These are phyloP conservation scores for Macheiramphus alcinus DNA, from an alignment of 2,113 vertebrate genomes.

Conservation along the genomic window DNA sequence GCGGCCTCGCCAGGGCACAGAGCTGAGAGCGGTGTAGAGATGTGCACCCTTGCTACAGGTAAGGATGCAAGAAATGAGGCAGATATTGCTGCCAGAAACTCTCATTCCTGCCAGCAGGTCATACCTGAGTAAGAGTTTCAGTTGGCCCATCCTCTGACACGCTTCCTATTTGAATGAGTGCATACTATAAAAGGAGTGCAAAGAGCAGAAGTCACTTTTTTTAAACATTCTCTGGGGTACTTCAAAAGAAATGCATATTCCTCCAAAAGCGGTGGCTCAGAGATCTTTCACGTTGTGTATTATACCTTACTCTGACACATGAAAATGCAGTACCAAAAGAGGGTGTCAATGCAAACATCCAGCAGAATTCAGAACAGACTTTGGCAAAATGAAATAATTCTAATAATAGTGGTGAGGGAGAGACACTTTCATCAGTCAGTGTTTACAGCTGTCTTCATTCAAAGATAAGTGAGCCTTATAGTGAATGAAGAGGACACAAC, in stretches of 20 bases:
- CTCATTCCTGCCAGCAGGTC: neutral
- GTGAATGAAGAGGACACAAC: neutral
- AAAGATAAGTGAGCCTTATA: neutral
- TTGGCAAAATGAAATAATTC: neutral
- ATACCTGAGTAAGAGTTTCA: neutral
- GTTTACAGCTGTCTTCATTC: neutral
- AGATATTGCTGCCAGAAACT: neutral
- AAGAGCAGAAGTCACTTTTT: neutral
- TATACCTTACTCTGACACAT: neutral
- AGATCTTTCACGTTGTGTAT: neutral
- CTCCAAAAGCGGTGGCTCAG: neutral
- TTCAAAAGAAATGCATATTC: neutral
- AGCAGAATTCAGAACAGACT: neutral
- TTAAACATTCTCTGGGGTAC: neutral
- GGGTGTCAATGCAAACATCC: neutral
- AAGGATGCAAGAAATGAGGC: neutral
- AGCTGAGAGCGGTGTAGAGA: fast-evolving
- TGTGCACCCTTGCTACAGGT: too few species aligned
- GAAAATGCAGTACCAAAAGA: neutral
- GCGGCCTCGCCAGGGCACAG: fast-evolving
- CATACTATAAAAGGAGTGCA: neutral
- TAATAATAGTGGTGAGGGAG: neutral
- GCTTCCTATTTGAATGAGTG: neutral
- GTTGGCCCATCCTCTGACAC: neutral
- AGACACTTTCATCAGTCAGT: neutral